Conservation (phyloP, 2,888 invertebrate genomes). For the Seladonia tumulorum region DNA sequence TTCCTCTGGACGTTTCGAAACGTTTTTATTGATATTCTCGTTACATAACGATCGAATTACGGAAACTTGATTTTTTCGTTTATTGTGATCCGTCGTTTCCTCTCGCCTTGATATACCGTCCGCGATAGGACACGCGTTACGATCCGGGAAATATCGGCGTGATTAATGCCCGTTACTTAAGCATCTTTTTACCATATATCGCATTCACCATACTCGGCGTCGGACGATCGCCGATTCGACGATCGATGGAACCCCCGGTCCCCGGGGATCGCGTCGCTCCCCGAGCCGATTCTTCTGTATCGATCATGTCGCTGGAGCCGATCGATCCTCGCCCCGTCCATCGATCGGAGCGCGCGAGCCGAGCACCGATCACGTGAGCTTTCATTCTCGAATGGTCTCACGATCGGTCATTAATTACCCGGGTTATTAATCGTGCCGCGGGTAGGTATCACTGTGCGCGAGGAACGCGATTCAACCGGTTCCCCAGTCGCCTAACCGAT, state of each 20-base stretch:
- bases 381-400: conserved; percentile 58
- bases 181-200: background rate
- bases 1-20: conserved; percentile 53
- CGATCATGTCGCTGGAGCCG: conserved; percentile 57
- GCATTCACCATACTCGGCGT: background rate
- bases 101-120: background rate
- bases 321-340: conserved; percentile 54
- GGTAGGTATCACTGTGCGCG: conserved; percentile 64
- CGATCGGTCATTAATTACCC: conserved; percentile 68
- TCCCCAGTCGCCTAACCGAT: conserved; percentile 47
- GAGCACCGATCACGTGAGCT: conserved; percentile 42
- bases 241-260: conserved; percentile 41
- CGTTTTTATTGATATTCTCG: conserved; percentile 65
- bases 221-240: conserved; percentile 29
- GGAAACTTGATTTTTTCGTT: conserved; percentile 42
- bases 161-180: conserved; percentile 39
- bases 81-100: background rate
- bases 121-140: background rate
- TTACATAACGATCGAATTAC: conserved; percentile 63
- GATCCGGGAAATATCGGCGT: conserved; percentile 23
- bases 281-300: conserved; percentile 44
- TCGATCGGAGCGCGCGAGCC: conserved; percentile 39
- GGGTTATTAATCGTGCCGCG: conserved; percentile 65
- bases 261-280: conserved; percentile 9
- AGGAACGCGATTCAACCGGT: conserved; percentile 59